These are phyloP conservation scores for Drosophila kambysellisi DNA, from an alignment of 2,888 invertebrate species.

Conservation along the genomic window DNA sequence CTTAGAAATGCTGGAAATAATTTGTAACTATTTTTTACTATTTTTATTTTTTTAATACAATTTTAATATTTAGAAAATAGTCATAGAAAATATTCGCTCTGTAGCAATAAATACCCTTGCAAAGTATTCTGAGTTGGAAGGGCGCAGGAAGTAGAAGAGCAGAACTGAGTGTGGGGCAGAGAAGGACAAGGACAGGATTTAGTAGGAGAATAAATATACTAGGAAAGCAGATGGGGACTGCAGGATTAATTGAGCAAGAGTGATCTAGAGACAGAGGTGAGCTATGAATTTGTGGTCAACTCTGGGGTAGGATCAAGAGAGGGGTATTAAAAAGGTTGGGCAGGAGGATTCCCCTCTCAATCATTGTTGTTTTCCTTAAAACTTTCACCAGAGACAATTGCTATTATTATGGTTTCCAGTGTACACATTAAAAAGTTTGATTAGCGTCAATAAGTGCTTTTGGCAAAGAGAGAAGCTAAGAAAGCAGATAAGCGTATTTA, in stretches of 20 bases:
- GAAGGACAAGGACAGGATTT: not conserved
- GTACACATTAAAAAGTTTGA: conserved; percentile 13
- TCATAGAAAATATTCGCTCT: not conserved
- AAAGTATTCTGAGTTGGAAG: not conserved
- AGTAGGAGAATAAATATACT: not conserved
- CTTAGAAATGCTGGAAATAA: too few species aligned
- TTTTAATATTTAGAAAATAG: not conserved
- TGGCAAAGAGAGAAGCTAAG: too few species aligned
- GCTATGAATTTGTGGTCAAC: not conserved
- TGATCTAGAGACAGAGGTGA: not conserved
- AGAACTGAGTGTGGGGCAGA: not conserved
- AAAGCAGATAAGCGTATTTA: not conserved
- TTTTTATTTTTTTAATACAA: too few species aligned
- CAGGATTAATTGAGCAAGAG: not conserved
- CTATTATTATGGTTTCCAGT: conserved; percentile 2
- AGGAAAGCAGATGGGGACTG: not conserved
- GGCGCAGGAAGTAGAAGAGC: not conserved
- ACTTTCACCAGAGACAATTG: not conserved
- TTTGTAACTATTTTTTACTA: not conserved
- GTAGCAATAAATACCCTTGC: not conserved
- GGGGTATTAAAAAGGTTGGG: not conserved
- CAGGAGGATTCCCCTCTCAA: not conserved
- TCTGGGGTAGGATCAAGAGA: not conserved
- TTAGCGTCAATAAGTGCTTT: not conserved
- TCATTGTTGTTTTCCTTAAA: not conserved